phyloP scores from a whole-genome alignment of 2,797 vertebrate species.

The Siniperca obscura region DNA sequence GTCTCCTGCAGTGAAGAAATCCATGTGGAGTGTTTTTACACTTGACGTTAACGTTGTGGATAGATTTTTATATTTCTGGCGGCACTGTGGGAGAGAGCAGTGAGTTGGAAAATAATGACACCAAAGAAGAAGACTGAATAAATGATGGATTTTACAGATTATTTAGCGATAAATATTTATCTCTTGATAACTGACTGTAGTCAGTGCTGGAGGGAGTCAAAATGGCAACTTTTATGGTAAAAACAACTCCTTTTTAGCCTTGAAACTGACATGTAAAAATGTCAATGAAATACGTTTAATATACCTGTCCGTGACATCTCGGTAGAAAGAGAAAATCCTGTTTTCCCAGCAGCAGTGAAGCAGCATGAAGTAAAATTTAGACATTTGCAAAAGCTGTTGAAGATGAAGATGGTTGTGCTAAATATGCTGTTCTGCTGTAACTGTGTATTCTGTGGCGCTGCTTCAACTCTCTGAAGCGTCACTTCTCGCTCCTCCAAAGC shows the following conservation, averaged over 20 bases:
- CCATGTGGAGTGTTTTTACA: not conserved
- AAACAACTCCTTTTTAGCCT: not conserved
- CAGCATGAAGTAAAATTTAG: conserved; percentile 1
- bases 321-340: not conserved
- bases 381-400: not conserved
- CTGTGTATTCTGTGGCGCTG: not conserved
- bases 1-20: not conserved
- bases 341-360: not conserved
- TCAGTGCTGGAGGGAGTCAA: not conserved
- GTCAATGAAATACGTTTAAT: not conserved
- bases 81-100: not conserved
- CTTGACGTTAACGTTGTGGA: not conserved
- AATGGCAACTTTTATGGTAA: not conserved
- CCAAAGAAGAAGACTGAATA: conserved; percentile 1
- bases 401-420: not conserved
- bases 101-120: not conserved
- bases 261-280: not conserved
- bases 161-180: not conserved
- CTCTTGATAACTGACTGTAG: not conserved
- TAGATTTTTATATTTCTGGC: too few relatives aligned
- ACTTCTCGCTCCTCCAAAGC: not conserved
- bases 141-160: not conserved
- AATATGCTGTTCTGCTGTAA: not conserved
- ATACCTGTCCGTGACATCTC: not conserved
- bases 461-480: conserved; percentile 20